Conservation (phyloP, 2,113 vertebrate genomes). For the Nestor notabilis region DNA sequence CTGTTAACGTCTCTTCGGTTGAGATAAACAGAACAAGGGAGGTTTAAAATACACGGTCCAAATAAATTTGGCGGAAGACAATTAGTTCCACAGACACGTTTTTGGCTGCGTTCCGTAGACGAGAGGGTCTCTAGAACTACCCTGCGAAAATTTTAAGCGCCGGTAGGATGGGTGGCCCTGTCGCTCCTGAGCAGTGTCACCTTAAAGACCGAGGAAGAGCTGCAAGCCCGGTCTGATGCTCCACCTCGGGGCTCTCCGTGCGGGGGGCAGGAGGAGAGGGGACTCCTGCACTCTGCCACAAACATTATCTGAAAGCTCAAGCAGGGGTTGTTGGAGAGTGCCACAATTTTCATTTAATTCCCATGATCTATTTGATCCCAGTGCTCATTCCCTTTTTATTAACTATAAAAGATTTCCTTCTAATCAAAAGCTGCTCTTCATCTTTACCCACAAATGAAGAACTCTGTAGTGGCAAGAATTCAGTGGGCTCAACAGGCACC, state of each 20-base stretch:
- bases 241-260: constrained; percentile 31
- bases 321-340: constrained; percentile 51
- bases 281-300: background rate
- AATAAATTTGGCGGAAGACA: constrained; percentile 7
- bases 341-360: constrained; percentile 67
- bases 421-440: constrained; percentile 68
- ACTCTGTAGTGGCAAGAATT: constrained; percentile 43
- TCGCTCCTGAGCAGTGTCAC: background rate
- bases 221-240: constrained; percentile 12
- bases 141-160: background rate
- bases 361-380: constrained; percentile 54
- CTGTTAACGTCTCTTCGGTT: constrained; percentile 70
- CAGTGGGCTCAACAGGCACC: constrained; percentile 63
- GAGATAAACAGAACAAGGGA: constrained; percentile 64
- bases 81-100: constrained; percentile 3
- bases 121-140: background rate
- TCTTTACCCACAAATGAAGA: constrained; percentile 59
- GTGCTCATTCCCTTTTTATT: constrained; percentile 26
- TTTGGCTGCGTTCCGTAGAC: background rate
- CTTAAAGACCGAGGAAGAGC: background rate
- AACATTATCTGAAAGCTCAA: constrained; percentile 35
- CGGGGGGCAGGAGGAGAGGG: background rate
- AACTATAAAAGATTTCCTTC: constrained; percentile 59
- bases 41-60: constrained; percentile 47
- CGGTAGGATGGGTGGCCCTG: background rate